These are phyloP conservation scores for Hirtodrosophila cameraria DNA, from an alignment of 2,888 invertebrate genomes.

Conservation along the genomic window DNA sequence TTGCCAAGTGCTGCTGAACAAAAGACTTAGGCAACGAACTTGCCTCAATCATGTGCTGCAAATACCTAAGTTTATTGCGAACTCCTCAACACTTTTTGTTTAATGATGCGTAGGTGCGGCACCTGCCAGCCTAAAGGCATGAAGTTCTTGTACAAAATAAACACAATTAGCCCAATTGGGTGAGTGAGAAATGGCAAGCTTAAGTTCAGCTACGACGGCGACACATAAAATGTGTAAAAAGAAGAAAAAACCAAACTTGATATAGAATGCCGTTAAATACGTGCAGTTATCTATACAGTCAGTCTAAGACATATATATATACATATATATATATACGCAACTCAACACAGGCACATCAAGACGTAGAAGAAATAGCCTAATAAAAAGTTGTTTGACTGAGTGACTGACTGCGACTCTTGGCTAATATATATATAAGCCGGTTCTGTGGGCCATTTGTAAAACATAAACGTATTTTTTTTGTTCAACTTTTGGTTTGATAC, in stretches of 20 bases:
- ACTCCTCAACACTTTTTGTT: not conserved
- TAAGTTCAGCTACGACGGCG: constrained; percentile 12
- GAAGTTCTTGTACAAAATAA: constrained; percentile 10
- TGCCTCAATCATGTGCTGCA: no score
- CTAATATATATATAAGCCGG: constrained; percentile 60
- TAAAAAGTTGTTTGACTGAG: constrained; percentile 64
- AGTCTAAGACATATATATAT: constrained; percentile 32
- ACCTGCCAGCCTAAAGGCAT: constrained; percentile 21
- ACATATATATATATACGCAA: constrained; percentile 11
- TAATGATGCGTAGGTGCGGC: constrained; percentile 40
- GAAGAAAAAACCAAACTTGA: no score
- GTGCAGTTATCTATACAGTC: constrained; percentile 55
- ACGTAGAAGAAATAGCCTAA: constrained; percentile 67
- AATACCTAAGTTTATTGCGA: not conserved
- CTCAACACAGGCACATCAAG: constrained; percentile 15
- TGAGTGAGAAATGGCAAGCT: constrained; percentile 11
- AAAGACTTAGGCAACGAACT: not conserved
- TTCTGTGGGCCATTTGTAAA: constrained; percentile 63
- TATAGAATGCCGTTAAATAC: constrained; percentile 75
- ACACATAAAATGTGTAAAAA: constrained; percentile 50
- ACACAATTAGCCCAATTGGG: constrained; percentile 52
- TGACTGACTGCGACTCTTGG: constrained; percentile 28
- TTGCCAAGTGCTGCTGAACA: no score
- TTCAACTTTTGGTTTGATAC: constrained; percentile 39
- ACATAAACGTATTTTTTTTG: constrained; percentile 34